These are phyloP conservation scores for Onthophagus sagittarius DNA, from an alignment of 2,888 invertebrate species.

Conservation along the genomic window DNA sequence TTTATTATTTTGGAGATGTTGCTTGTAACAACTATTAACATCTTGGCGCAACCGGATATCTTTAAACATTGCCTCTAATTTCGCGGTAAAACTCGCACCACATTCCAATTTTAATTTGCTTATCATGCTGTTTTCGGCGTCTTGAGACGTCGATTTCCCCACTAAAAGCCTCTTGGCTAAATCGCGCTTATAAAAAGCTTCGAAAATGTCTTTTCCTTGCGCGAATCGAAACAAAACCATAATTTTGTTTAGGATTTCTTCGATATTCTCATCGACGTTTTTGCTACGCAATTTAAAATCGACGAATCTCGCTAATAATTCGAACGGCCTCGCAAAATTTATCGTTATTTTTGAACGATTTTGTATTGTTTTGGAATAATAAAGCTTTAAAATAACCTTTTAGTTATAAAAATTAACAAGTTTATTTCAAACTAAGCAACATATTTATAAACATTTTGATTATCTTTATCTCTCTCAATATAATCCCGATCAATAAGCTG, in stretches of 20 bases:
- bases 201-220: constrained; percentile 98
- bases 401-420: not conserved
- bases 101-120: constrained; percentile 97
- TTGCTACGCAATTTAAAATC: constrained; percentile 92
- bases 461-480: constrained; percentile 95
- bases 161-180: constrained; percentile 91
- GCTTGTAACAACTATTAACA: constrained; percentile 89
- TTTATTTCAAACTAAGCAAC: constrained; percentile 70
- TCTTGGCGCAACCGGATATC: constrained; percentile 97
- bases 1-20: constrained; percentile 49
- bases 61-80: constrained; percentile 98
- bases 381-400: constrained; percentile 94
- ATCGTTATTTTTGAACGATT: constrained; percentile 84
- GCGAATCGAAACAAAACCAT: constrained; percentile 98
- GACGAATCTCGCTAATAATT: constrained; percentile 94
- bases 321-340: constrained; percentile 88
- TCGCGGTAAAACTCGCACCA: constrained; percentile 95
- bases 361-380: constrained; percentile 95
- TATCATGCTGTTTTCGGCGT: constrained; percentile 98
- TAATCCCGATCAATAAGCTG: constrained; percentile 97
- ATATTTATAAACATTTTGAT: constrained; percentile 90
- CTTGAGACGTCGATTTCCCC: constrained; percentile 95
- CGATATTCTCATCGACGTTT: constrained; percentile 93
- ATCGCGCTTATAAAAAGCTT: constrained; percentile 98
- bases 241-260: constrained; percentile 89